Base-by-base conservation (phyloP, 2,888 invertebrate species). In the Dorcus parallelipipedus region DNA sequence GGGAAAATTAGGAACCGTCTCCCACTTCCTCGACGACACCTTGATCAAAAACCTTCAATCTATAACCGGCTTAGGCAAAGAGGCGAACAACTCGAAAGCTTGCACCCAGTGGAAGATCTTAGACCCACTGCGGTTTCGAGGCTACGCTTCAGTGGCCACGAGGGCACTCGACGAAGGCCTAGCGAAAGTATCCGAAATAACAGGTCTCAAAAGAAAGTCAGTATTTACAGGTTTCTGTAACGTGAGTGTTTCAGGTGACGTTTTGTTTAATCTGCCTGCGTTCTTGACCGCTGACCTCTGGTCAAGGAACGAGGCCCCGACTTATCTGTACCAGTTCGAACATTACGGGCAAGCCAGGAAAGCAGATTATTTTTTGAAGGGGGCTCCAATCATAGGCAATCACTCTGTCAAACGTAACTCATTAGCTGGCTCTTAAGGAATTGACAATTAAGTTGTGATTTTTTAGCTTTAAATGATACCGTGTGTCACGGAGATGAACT, bases 321-420 rank as follows among this genome's bases (percentile, higher is more conserved):
- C 89, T 0, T 90, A 81, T 71, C 80, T 91, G 53, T 91, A 91
- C 74, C 86, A 88, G 70, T 91, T 91, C 71, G 90, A 91, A 66
- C 86, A 90, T 66, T 77, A 80, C 7, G 86, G 88, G 1, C 84
- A 84, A 64, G 80, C 82, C 20, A 83, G 82, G 58, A 83, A 82
- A 60, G 89, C 88, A 2, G 80, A 82, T 8, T 79, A 83, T 60
- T 89, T 91, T 68, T 74, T 91, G n/a, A 81, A 80, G 6, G 89
- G 88, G 2, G 74, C 87, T 8, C 85, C 88, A 1, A 77, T 91
- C 38, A 84, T 88, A 48, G 82, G 84, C 69, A 75, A 79, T 38
- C 61, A 61, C 39, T 67, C 67, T 41, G 10, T 38, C 9, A 56
- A 66, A 53, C 65, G 71, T 72, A 67, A 58, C 7, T 14, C 9